Conservation (phyloP, 2,888 invertebrate genomes). For the Tipula confusa region DNA sequence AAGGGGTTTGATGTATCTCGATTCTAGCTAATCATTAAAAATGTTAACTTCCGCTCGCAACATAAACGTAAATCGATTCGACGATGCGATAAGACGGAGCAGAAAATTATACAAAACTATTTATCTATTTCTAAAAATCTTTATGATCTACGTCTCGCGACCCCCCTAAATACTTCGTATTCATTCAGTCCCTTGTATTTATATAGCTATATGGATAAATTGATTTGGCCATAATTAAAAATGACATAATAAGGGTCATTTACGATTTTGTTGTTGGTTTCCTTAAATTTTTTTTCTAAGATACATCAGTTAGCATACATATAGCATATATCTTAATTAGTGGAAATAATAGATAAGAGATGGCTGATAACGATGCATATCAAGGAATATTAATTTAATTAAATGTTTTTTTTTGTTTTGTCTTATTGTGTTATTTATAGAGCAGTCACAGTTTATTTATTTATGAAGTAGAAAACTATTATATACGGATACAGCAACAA, state of each 20-base stretch:
- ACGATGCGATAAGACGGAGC: not conserved
- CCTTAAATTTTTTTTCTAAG: not conserved
- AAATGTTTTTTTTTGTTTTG: not conserved
- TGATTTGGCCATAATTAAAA: conserved; percentile 25
- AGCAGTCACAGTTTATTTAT: no score
- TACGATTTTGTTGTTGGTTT: not conserved
- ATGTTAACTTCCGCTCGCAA: not conserved
- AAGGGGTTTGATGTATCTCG: not conserved
- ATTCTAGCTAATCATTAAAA: conserved; percentile 12
- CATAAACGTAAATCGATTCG: not conserved
- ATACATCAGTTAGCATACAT: not conserved
- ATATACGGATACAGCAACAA: not conserved
- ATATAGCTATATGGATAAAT: not conserved
- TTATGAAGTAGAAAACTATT: not conserved
- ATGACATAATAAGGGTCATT: conserved; percentile 20
- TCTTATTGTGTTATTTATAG: not conserved
- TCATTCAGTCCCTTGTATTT: not conserved
- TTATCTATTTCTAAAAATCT: conserved; percentile 25
- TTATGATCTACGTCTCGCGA: conserved; percentile 3
- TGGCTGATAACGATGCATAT: not conserved
- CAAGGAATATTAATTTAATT: not conserved
- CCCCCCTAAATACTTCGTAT: not conserved
- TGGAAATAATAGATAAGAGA: not conserved
- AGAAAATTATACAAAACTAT: not conserved
- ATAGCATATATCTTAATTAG: not conserved